These are phyloP conservation scores for Rhabdornis inornatus DNA, from an alignment of 2,113 vertebrate genomes.

Conservation along the genomic window DNA sequence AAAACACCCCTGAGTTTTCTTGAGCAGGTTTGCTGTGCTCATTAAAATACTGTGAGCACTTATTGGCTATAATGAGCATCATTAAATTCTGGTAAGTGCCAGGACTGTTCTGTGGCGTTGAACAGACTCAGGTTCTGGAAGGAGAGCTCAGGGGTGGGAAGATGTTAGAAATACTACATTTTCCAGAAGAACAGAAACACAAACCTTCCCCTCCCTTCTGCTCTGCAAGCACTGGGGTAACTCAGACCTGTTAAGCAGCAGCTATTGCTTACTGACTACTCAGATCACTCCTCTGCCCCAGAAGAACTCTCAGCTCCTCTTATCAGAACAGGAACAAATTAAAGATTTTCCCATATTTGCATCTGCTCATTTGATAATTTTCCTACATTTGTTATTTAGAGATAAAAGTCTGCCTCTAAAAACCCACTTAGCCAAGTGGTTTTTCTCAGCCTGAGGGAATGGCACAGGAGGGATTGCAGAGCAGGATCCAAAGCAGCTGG, in stretches of 20 bases:
- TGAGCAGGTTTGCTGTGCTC: slow-evolving; percentile 19
- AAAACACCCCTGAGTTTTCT: neutral
- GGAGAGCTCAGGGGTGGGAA: neutral
- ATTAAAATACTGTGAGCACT: slow-evolving; percentile 44
- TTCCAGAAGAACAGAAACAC: neutral
- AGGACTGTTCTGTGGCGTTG: slow-evolving; percentile 11
- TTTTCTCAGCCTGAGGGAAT: slow-evolving; percentile 39
- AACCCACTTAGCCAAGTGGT: slow-evolving; percentile 10
- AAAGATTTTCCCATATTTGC: slow-evolving; percentile 9
- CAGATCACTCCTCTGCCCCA: neutral
- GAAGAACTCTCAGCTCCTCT: neutral
- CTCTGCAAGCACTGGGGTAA: neutral
- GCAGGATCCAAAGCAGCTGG: slow-evolving; percentile 14
- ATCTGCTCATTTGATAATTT: slow-evolving; percentile 20
- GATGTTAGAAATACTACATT: neutral
- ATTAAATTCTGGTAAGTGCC: slow-evolving; percentile 31
- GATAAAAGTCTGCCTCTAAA: slow-evolving; percentile 35
- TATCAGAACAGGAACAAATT: slow-evolving; percentile 10
- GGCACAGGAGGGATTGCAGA: slow-evolving; percentile 24
- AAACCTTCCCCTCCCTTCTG: neutral
- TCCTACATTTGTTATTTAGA: slow-evolving; percentile 1
- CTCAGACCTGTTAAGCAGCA: neutral
- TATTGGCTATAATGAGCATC: slow-evolving; percentile 37
- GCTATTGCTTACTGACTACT: neutral
- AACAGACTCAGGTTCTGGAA: neutral